Conservation (phyloP, 53 echinoderm and acorn worm species). For the Temnopleurus reevesii region DNA sequence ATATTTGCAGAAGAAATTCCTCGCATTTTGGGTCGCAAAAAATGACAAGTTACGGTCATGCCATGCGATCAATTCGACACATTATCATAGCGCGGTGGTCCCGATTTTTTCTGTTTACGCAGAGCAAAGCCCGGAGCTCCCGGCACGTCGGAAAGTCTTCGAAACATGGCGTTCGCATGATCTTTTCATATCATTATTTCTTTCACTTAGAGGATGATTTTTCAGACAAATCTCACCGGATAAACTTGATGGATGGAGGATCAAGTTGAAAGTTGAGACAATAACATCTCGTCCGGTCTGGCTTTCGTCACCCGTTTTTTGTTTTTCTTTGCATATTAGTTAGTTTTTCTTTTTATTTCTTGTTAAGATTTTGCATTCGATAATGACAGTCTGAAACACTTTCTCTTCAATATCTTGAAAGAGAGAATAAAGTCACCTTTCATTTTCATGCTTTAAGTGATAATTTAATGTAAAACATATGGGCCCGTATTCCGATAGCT, state of each 20-base stretch:
- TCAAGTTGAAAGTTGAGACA: not conserved
- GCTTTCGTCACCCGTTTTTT: not conserved
- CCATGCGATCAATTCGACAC: not conserved
- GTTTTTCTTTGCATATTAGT: not conserved
- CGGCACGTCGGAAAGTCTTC: not conserved
- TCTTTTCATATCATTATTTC: not conserved
- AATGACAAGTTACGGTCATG: not conserved
- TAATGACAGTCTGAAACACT: too few species aligned
- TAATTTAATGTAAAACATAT: too few species aligned
- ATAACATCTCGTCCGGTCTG: not conserved
- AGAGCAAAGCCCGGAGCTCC: not conserved
- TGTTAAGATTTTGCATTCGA: too few species aligned
- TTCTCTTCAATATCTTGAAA: too few species aligned
- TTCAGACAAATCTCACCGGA: not conserved
- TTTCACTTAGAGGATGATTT: not conserved
- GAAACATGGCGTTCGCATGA: not conserved
- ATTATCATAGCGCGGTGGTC: not conserved
- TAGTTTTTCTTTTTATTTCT: too few species aligned
- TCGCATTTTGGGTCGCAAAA: not conserved
- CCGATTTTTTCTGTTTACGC: not conserved
- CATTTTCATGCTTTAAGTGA: too few species aligned
- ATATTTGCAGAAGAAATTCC: not conserved
- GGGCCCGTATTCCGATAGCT: too few species aligned
- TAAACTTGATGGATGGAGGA: not conserved
- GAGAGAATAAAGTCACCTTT: too few species aligned